These are phyloP conservation scores for Pilophorus perplexus DNA, from an alignment of 2,888 invertebrate species.

Conservation along the genomic window DNA sequence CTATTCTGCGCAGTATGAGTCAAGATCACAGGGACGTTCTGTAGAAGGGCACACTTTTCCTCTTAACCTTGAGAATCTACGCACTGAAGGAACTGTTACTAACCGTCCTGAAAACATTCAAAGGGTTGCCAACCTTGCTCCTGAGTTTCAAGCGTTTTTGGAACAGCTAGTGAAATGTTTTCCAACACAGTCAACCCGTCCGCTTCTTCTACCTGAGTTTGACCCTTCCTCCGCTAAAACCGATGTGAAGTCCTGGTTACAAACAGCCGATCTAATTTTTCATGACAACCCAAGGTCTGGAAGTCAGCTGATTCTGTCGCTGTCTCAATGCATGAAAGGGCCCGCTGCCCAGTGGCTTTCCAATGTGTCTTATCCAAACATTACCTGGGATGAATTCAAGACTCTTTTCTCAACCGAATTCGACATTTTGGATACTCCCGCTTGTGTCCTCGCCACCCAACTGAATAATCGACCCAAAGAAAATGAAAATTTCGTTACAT, in stretches of 20 bases:
- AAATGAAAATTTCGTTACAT: slow-evolving; percentile 16
- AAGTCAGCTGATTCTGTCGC: slow-evolving; percentile 18
- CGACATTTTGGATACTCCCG: slow-evolving; percentile 24
- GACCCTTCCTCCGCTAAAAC: not conserved
- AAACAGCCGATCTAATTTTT: slow-evolving; percentile 14
- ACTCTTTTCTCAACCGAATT: slow-evolving; percentile 20
- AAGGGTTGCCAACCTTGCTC: too few relatives aligned
- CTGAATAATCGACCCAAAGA: slow-evolving; percentile 1
- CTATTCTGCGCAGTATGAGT: too few relatives aligned
- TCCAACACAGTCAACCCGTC: not conserved
- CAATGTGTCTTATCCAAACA: slow-evolving; percentile 13
- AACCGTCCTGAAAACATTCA: slow-evolving; percentile 4
- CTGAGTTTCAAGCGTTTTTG: not conserved
- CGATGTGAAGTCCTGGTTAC: slow-evolving; percentile 30
- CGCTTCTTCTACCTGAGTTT: slow-evolving; percentile 14
- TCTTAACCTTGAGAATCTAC: too few relatives aligned
- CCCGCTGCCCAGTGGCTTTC: slow-evolving; percentile 30
- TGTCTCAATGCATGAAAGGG: slow-evolving; percentile 3
- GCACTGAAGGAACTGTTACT: too few relatives aligned
- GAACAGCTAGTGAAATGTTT: not conserved
- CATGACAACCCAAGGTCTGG: slow-evolving; percentile 7
- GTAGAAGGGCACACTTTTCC: too few relatives aligned
- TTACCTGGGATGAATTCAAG: slow-evolving; percentile 33
- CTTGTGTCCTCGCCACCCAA: slow-evolving; percentile 6
- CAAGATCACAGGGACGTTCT: too few relatives aligned